phyloP scores from a whole-genome alignment of 2,888 invertebrate species.

The Eupithecia abbreviata region DNA sequence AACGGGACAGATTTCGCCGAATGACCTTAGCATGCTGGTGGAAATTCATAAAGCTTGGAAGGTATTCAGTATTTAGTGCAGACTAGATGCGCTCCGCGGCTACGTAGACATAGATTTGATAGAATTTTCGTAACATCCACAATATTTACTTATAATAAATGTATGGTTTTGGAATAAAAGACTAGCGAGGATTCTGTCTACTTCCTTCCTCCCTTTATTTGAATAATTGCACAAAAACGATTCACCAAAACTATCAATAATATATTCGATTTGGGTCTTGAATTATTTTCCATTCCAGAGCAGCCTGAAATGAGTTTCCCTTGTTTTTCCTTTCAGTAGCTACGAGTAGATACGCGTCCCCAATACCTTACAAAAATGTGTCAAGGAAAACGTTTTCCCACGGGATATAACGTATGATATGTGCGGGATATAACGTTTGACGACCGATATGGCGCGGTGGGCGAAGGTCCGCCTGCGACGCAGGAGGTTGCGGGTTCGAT shows the following conservation, averaged over 20 bases:
- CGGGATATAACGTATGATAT: slow-evolving; percentile 10
- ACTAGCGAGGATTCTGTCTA: neutral
- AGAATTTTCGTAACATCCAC: too few species aligned
- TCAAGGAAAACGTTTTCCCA: slow-evolving; percentile 22
- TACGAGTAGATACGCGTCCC: neutral
- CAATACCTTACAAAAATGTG: slow-evolving; percentile 19
- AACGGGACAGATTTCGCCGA: too few species aligned
- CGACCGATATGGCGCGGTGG: too few species aligned
- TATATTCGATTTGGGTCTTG: neutral
- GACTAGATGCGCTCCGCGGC: too few species aligned
- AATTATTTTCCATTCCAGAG: neutral
- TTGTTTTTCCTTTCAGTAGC: neutral
- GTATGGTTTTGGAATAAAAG: neutral
- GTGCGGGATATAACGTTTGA: too few species aligned
- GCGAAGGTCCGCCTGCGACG: too few species aligned
- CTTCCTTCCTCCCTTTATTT: too few species aligned
- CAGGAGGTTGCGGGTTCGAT: too few species aligned
- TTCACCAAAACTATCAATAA: neutral
- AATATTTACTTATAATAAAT: too few species aligned
- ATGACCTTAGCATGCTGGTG: neutral
- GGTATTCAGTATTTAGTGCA: neutral
- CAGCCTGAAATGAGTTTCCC: slow-evolving; percentile 6
- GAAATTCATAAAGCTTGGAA: neutral
- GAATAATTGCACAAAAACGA: neutral
- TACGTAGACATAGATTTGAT: too few species aligned